phyloP scores from a whole-genome alignment of 1,140 invertebrate species.

The Drosophila cardini region DNA sequence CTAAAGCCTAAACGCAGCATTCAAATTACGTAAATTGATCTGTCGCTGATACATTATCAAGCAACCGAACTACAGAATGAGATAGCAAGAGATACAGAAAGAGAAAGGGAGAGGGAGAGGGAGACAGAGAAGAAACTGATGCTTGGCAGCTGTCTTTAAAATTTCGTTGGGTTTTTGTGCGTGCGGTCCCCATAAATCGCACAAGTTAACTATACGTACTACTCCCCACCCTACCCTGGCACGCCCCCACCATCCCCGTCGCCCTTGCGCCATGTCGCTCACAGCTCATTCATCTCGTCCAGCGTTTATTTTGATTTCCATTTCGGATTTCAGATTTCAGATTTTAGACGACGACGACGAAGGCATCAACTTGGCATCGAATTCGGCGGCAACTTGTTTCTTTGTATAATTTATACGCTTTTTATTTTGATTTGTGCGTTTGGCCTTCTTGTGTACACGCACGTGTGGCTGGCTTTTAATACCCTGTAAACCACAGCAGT shows the following conservation, averaged over 20 bases:
- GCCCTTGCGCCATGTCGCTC: slow-evolving; percentile 10
- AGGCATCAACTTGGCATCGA: slow-evolving; percentile 42
- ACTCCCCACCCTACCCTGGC: neutral
- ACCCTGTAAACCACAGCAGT: slow-evolving; percentile 25
- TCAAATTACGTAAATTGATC: slow-evolving; percentile 77
- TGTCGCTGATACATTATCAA: slow-evolving; percentile 63
- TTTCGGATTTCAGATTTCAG: slow-evolving; percentile 42
- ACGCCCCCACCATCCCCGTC: neutral
- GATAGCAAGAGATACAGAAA: neutral
- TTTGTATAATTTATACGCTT: slow-evolving; percentile 75
- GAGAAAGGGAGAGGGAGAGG: neutral
- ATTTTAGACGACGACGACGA: slow-evolving; percentile 4
- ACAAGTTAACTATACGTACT: slow-evolving; percentile 14
- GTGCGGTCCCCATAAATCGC: slow-evolving; percentile 41
- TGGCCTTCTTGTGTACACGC: slow-evolving; percentile 62
- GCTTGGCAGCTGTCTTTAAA: slow-evolving; percentile 30
- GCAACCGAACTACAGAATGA: neutral
- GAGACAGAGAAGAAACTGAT: neutral
- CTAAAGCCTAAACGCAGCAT: slow-evolving; percentile 58
- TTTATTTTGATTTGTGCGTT: slow-evolving; percentile 78
- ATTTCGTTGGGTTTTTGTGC: slow-evolving; percentile 24
- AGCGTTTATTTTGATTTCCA: slow-evolving; percentile 74
- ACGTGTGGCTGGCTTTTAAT: slow-evolving; percentile 43
- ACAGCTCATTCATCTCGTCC: slow-evolving; percentile 33
- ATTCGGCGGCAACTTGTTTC: slow-evolving; percentile 68